These are phyloP conservation scores for Parelbella ahira DNA, from an alignment of 2,888 invertebrate genomes.

Conservation along the genomic window DNA sequence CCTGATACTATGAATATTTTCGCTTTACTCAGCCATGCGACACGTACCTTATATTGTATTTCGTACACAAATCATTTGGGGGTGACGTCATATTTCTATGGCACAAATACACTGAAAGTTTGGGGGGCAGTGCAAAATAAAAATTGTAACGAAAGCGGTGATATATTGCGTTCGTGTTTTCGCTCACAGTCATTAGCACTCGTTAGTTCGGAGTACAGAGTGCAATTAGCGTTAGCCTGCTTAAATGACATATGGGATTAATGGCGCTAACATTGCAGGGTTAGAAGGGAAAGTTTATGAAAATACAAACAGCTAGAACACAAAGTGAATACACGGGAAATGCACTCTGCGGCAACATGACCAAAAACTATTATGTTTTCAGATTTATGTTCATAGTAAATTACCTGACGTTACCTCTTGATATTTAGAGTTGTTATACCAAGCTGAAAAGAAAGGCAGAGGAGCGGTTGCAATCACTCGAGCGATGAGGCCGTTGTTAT, in stretches of 20 bases:
- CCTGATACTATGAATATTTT: no score
- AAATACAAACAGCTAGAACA: no score
- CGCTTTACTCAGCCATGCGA: no score
- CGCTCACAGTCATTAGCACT: slow-evolving; percentile 22
- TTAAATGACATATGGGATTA: slow-evolving; percentile 15
- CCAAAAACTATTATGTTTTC: no score
- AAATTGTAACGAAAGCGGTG: slow-evolving; percentile 24
- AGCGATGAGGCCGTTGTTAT: no score
- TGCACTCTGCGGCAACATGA: no score
- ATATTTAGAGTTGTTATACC: no score
- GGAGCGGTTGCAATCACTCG: no score
- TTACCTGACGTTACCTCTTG: no score
- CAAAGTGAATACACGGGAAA: no score
- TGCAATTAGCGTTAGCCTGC: slow-evolving; percentile 21
- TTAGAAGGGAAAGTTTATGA: not conserved
- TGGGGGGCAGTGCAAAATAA: slow-evolving; percentile 16
- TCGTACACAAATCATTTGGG: slow-evolving; percentile 23
- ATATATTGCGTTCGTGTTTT: slow-evolving; percentile 23
- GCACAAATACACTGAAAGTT: slow-evolving; percentile 25
- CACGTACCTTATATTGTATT: slow-evolving; percentile 7
- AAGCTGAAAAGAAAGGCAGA: no score
- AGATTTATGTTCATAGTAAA: no score
- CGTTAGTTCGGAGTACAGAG: slow-evolving; percentile 23
- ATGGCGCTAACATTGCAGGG: slow-evolving; percentile 10
- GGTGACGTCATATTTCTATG: slow-evolving; percentile 23